phyloP scores from a whole-genome alignment of 2,797 vertebrate genomes.

The Fistularia commersonii region DNA sequence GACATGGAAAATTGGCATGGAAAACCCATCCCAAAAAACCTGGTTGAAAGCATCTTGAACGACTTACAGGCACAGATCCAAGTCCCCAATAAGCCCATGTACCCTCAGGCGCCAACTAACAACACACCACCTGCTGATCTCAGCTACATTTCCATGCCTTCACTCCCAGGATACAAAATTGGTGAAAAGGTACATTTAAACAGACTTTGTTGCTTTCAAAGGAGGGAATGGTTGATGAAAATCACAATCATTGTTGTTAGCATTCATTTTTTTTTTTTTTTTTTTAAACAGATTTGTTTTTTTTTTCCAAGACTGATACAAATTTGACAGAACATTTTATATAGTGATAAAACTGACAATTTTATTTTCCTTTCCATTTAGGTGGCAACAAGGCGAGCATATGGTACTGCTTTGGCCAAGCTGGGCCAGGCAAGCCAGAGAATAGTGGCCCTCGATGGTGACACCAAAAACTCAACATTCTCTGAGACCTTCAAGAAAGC shows the following conservation, averaged over 20 bases:
- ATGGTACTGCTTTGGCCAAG: slow-evolving; percentile 80
- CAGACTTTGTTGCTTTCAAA: too few relatives aligned
- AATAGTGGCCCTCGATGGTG: slow-evolving; percentile 83
- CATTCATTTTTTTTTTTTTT: neutral
- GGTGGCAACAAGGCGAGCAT: slow-evolving; percentile 84
- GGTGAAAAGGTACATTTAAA: slow-evolving; percentile 77
- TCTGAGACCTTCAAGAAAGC: slow-evolving; percentile 83
- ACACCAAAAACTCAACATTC: slow-evolving; percentile 88
- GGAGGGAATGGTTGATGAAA: too few relatives aligned
- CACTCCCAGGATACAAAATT: slow-evolving; percentile 74
- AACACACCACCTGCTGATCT: slow-evolving; percentile 68
- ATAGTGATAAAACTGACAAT: neutral
- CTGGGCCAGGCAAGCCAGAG: slow-evolving; percentile 74
- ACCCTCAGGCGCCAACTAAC: slow-evolving; percentile 70
- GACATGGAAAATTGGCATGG: slow-evolving; percentile 85
- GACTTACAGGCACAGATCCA: slow-evolving; percentile 78
- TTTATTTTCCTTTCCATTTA: slow-evolving; percentile 15
- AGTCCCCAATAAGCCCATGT: slow-evolving; percentile 68
- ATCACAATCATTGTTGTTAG: neutral
- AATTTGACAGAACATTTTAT: neutral
- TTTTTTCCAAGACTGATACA: neutral
- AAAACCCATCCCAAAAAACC: slow-evolving; percentile 84
- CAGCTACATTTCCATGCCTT: slow-evolving; percentile 59
- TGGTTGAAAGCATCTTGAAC: slow-evolving; percentile 69
- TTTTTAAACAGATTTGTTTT: neutral